These are phyloP conservation scores for Sitobion miscanthi DNA, from an alignment of 1,140 invertebrate genomes.

Conservation along the genomic window DNA sequence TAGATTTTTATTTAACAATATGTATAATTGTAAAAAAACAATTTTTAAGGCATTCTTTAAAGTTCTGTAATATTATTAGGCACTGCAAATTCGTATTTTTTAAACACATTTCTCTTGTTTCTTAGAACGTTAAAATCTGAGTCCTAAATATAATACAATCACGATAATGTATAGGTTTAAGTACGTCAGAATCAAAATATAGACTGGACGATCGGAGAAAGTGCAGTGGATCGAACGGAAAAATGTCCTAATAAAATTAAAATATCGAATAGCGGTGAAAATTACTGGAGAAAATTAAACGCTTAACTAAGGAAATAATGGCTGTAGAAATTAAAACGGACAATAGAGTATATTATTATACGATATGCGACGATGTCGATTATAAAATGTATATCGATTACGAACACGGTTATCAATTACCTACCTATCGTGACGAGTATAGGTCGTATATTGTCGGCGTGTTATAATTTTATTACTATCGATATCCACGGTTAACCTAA, in stretches of 20 bases:
- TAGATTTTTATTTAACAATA: not conserved
- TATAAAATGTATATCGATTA: not conserved
- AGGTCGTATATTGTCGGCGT: not conserved
- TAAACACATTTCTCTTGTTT: not conserved
- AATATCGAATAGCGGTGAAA: not conserved
- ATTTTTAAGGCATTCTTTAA: not conserved
- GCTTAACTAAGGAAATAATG: not conserved
- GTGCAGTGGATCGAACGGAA: not conserved
- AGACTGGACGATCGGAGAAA: not conserved
- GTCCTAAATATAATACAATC: not conserved
- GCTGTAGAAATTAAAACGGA: not conserved
- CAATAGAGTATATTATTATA: not conserved
- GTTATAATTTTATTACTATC: not conserved
- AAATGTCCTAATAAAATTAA: not conserved
- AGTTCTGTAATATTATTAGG: not conserved
- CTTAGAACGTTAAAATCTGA: not conserved
- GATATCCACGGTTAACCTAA: not conserved
- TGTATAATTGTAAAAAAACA: not conserved
- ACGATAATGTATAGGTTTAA: not conserved
- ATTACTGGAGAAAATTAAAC: not conserved
- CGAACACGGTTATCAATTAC: not conserved
- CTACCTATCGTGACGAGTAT: not conserved
- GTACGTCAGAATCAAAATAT: not conserved
- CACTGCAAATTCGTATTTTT: not conserved
- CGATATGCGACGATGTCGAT: not conserved